Conservation (phyloP, 2,113 vertebrate genomes). For the Callaeas wilsoni region DNA sequence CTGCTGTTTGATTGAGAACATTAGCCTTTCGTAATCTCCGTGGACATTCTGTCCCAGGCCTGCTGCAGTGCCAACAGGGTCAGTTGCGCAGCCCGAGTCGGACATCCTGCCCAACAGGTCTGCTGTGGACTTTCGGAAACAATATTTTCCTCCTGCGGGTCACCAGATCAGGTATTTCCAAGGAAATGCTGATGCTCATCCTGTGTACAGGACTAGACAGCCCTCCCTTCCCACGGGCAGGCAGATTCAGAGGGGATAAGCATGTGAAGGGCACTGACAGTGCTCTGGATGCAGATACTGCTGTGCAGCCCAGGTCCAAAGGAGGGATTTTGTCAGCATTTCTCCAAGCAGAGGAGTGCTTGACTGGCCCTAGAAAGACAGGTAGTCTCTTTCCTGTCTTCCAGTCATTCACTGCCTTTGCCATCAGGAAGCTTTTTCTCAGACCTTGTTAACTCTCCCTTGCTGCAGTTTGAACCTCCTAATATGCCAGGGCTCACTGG, state of each 20-base stretch:
- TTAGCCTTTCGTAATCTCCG: background rate
- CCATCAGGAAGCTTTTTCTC: background rate
- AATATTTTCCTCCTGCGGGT: background rate
- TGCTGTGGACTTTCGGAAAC: background rate
- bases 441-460: background rate
- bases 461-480: background rate
- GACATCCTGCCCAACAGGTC: slow-evolving; percentile 39
- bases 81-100: background rate
- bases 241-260: fast-evolving
- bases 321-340: background rate
- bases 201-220: slow-evolving; percentile 21
- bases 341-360: background rate
- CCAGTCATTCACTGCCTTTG: background rate
- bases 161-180: slow-evolving; percentile 49
- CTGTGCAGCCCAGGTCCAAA: background rate
- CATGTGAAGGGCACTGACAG: fast-evolving
- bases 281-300: background rate
- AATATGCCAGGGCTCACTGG: background rate
- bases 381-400: background rate
- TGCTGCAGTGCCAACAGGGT: background rate
- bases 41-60: slow-evolving; percentile 13
- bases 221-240: background rate
- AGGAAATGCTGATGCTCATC: slow-evolving; percentile 62
- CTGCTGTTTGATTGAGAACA: background rate
- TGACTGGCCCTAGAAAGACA: background rate